Conservation (phyloP, 2,888 invertebrate species). For the Xylota sylvarum region DNA sequence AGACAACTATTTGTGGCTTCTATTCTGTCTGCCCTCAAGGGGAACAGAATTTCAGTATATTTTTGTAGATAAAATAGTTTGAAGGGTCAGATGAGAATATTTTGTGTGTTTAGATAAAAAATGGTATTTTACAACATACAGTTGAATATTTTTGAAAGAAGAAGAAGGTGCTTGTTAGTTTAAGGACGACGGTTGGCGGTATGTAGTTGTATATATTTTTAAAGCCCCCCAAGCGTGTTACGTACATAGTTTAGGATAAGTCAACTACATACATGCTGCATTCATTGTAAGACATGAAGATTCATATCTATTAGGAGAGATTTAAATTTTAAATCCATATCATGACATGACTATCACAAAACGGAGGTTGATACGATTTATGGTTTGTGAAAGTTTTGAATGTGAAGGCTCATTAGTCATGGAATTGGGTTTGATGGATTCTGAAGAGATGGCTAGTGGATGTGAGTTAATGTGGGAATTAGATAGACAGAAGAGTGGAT, state of each 20-base stretch:
- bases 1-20: constrained; percentile 34
- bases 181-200: neutral
- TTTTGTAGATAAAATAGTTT: constrained; percentile 57
- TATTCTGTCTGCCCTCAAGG: constrained; percentile 24
- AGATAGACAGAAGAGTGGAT: too few relatives aligned
- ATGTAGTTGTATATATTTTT: constrained; percentile 11
- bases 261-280: neutral
- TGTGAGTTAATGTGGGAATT: neutral
- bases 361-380: neutral
- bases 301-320: neutral
- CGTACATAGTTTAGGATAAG: neutral
- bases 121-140: constrained; percentile 7
- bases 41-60: constrained; percentile 33
- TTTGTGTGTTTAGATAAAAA: constrained; percentile 54
- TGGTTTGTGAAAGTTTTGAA: neutral
- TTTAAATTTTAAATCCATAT: constrained; percentile 10
- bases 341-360: neutral
- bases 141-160: constrained; percentile 2
- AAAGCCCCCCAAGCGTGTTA: constrained; percentile 6
- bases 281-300: constrained; percentile 4
- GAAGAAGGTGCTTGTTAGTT: neutral
- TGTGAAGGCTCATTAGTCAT: neutral
- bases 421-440: neutral
- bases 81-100: constrained; percentile 47
- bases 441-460: neutral